Base-by-base conservation (phyloP, 2,888 invertebrate genomes). In the Helleia helle region DNA sequence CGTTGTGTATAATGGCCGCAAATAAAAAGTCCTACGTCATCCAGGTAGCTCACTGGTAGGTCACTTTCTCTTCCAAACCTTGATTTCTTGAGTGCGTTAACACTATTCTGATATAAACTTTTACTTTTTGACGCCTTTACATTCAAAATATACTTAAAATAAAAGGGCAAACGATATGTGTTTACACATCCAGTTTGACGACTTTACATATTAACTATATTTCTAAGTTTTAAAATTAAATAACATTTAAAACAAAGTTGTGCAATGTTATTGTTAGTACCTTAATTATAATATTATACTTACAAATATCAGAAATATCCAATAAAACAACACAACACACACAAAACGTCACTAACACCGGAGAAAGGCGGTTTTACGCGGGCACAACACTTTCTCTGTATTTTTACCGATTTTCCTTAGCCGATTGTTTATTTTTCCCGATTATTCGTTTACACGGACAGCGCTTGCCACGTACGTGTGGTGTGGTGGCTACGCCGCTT, bases 1-100 rank as follows among this genome's bases (percentile, higher is more conserved):
- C 18, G 18, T 18, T 4, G 18, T 18, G n/a, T n/a, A n/a, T n/a
- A n/a, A n/a, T n/a, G n/a, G n/a, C n/a, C n/a, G n/a, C n/a, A n/a
- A n/a, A n/a, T n/a, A n/a, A n/a, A n/a, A n/a, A n/a, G n/a, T n/a
- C n/a, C n/a, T n/a, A n/a, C 51, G 51, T 53, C 52, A 46, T 43
- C 42, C 39, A 38, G 26, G 31, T 56, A 62, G 47, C 49, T 50
- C 53, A 46, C 51, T 49, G 52, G 52, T 69, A 63, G 75, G 79
- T 66, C 77, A 83, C 81, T 83, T 81, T 81, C 81, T 77, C 80
- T 59, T 54, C 49, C 62, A 77, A 76, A 73, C 81, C 81, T 81
- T 81, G 81, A 81, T 83, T 80, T 79, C 76, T 76, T 75, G 54
- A 47, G 51, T 49, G 49, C 49, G 59, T 60, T 58, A 66, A 70